These are phyloP conservation scores for Matsumyia berberina DNA, from an alignment of 2,888 invertebrate species.

Conservation along the genomic window DNA sequence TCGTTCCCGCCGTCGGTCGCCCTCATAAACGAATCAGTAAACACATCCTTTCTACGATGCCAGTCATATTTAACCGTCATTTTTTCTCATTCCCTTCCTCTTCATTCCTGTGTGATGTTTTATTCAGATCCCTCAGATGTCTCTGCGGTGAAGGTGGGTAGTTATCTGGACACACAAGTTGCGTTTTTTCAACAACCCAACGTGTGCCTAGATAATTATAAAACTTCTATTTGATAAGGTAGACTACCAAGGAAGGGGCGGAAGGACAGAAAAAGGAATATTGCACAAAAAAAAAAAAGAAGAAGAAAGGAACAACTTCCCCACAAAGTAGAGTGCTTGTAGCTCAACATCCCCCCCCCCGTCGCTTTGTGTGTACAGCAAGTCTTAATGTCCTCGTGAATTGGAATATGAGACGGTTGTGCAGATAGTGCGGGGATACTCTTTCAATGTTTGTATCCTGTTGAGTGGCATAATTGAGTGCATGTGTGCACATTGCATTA, in stretches of 20 bases:
- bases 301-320: not conserved
- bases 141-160: conserved; percentile 43
- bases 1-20: conserved; percentile 18
- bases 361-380: conserved; percentile 19
- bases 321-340: conserved; percentile 45
- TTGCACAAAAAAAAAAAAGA: not conserved
- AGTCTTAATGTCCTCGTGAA: conserved; percentile 64
- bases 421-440: conserved; percentile 25
- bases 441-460: conserved; percentile 69
- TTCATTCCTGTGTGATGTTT: conserved; percentile 47
- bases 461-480: conserved; percentile 76
- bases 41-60: conserved; percentile 60
- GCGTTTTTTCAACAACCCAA: conserved; percentile 47
- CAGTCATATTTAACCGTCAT: conserved; percentile 60
- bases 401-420: conserved; percentile 63
- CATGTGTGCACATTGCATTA: conserved; percentile 75
- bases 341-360: conserved; percentile 23
- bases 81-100: conserved; percentile 2
- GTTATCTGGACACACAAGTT: conserved; percentile 53
- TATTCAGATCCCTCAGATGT: conserved; percentile 57
- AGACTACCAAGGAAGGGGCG: conserved; percentile 4
- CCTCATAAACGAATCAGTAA: conserved; percentile 68
- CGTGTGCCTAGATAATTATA: conserved; percentile 69
- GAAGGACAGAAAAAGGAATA: not conserved
- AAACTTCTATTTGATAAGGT: conserved; percentile 66